Percentiles rank a stretch among this genome's conserved stretches.
phyloP scores from a whole-genome alignment of 2,797 vertebrate genomes.

The Anguilla pacifica region DNA sequence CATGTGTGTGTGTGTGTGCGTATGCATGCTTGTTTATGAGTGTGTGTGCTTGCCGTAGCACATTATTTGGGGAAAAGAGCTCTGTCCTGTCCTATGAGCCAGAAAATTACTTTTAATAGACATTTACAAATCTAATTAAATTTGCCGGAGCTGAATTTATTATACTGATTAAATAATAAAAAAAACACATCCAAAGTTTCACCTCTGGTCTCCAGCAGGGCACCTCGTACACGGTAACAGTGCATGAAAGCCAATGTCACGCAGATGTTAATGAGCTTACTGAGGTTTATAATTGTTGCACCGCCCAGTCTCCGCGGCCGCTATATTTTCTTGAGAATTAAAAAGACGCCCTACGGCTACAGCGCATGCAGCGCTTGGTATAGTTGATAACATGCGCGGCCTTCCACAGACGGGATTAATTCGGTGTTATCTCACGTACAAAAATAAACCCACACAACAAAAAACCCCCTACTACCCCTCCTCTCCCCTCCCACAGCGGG shows the following conservation, averaged over 20 bases:
- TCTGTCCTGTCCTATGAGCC: not conserved
- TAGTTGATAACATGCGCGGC: not conserved
- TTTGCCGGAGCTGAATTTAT: slow-evolving; percentile 7
- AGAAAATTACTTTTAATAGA: slow-evolving; percentile 13
- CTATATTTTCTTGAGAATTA: not conserved
- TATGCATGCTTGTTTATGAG: not conserved
- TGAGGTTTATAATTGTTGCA: slow-evolving; percentile 22
- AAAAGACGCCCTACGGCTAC: not conserved
- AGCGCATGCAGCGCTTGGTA: not conserved
- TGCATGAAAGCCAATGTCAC: not conserved
- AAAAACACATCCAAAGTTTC: slow-evolving; percentile 1
- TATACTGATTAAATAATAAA: not conserved
- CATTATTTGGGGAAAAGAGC: not conserved
- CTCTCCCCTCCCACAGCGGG: not conserved
- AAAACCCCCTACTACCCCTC: not conserved
- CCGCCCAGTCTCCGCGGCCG: not conserved
- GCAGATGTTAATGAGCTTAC: not conserved
- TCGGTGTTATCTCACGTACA: slow-evolving; percentile 29
- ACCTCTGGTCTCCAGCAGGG: not conserved
- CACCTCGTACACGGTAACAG: too few species aligned
- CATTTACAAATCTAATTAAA: not conserved
- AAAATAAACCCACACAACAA: slow-evolving; percentile 23
- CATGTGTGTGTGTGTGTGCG: not conserved
- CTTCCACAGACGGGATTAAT: slow-evolving; percentile 3
- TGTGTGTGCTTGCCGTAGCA: not conserved